Evolutionary conservation across 2,797 vertebrate genomes (phyloP), one percentile per base, ranked within the genome.

Genomic region (Diplodus puntazzo): DNA sequence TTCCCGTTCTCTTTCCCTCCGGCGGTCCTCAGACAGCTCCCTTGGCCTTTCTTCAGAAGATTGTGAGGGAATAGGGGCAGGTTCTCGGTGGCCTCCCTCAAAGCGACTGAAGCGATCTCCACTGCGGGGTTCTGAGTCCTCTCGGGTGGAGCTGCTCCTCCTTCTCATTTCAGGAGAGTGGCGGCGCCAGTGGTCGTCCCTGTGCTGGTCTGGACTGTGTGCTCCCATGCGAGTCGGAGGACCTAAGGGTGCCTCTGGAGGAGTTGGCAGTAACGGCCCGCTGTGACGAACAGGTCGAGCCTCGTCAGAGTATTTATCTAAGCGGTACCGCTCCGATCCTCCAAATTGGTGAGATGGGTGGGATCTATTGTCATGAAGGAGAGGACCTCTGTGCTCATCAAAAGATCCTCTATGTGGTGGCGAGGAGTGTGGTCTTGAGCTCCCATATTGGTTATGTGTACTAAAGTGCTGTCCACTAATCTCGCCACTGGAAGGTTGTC

Each of bases 201-300:
- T 91, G 34, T 97, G 97, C 0, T 94, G 60, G 39, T 99, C 97
- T 17, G 96, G 94, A 80, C 96, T 97, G 63, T 95, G 96, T n/a
- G 93, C 96, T 54, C 95, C 96, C 1, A 96, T 85, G 3, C 91
- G 90, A 72, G 82, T 85, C 0, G 88, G 87, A 30, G 89, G 82
- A 52, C 93, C 69, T 52, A 95, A 91, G 6, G 95, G 87, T 23
- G 94, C 92, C 50, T 99, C 92, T 5, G 95, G 75, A 0, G 96
- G 96, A 73, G 97, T 96, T 39, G 97, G 97, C 72, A 99, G 95
- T 39, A 98, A 93, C 64, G 98, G 95, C n/a, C 97, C 95, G 0
- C 95, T 95, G 72, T 97, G 94, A 7, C 97, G 97, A 10, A 87
- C 76, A 4, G 96, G 94, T 92, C 97, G 97, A 30, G 92, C 87